Conservation (phyloP, 2,113 vertebrate genomes). For the Psammodynastes pulverulentus region DNA sequence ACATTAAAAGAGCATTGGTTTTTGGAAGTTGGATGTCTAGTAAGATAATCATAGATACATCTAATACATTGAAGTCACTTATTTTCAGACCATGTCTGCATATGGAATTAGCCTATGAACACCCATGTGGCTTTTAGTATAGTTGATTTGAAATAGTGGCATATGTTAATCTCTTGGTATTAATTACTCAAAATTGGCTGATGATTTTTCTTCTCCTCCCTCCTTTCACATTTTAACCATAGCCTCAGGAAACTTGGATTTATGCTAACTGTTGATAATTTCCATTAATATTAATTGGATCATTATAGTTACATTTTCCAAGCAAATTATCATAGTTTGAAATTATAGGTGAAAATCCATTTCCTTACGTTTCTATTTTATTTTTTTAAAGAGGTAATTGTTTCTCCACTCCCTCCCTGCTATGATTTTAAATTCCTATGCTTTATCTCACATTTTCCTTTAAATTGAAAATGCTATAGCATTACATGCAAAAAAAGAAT, state of each 20-base stretch:
- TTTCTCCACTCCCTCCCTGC: conserved; percentile 54
- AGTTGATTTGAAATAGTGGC: not conserved
- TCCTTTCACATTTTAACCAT: not conserved
- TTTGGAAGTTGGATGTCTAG: not conserved
- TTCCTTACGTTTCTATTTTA: conserved; percentile 22
- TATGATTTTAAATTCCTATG: conserved; percentile 64
- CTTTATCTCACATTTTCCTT: conserved; percentile 70
- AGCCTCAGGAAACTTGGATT: not conserved
- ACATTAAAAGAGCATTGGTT: not conserved
- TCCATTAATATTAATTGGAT: conserved; percentile 44
- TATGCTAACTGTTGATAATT: conserved; percentile 13
- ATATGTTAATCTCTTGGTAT: not conserved
- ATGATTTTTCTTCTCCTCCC: not conserved
- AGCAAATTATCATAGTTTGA: conserved; percentile 46
- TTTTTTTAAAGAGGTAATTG: conserved; percentile 58
- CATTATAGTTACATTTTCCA: conserved; percentile 27
- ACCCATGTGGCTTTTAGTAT: not conserved
- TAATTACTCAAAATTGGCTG: not conserved
- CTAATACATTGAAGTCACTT: not conserved
- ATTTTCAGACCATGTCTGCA: not conserved
- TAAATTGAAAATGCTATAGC: conserved; percentile 78
- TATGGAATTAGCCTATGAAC: not conserved
- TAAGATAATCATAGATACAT: not conserved
- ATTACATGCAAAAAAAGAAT: conserved; percentile 78
- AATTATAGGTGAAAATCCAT: conserved; percentile 51